Conservation (phyloP, 2,888 invertebrate genomes). For the Patella caerulea region DNA sequence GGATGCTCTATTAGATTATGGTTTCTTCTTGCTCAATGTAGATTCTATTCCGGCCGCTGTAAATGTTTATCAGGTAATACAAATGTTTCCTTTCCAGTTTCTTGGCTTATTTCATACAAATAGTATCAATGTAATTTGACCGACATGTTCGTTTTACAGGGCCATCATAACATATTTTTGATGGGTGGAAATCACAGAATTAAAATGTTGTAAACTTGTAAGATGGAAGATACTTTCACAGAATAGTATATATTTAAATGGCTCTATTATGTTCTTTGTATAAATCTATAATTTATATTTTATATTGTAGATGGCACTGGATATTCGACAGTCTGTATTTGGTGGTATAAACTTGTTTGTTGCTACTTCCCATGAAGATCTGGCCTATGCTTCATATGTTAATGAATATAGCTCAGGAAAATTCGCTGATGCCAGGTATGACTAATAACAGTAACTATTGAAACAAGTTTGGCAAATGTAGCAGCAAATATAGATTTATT, state of each 20-base stretch:
- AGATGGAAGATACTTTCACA: too few relatives aligned
- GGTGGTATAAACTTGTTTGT: constrained; percentile 89
- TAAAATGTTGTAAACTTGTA: not conserved
- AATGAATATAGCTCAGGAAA: constrained; percentile 91
- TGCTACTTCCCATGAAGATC: constrained; percentile 90
- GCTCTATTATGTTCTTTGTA: too few relatives aligned
- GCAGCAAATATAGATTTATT: not conserved
- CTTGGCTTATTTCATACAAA: too few relatives aligned
- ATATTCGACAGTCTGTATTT: constrained; percentile 83
- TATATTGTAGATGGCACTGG: constrained; percentile 74
- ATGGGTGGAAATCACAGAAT: not conserved
- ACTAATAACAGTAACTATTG: constrained; percentile 5
- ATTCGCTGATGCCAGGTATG: constrained; percentile 83
- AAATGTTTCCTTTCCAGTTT: not conserved
- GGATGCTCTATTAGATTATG: constrained; percentile 89
- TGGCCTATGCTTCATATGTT: constrained; percentile 93
- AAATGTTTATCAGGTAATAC: constrained; percentile 83
- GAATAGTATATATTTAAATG: too few relatives aligned
- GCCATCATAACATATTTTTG: not conserved
- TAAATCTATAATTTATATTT: not conserved
- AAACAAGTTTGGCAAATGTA: not conserved
- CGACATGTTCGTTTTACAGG: not conserved
- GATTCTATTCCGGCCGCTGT: constrained; percentile 89
- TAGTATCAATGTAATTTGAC: not conserved
- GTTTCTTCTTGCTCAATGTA: constrained; percentile 90